Evolutionary conservation across 2,113 vertebrate species (phyloP).

Genomic region (Anser cygnoides): DNA sequence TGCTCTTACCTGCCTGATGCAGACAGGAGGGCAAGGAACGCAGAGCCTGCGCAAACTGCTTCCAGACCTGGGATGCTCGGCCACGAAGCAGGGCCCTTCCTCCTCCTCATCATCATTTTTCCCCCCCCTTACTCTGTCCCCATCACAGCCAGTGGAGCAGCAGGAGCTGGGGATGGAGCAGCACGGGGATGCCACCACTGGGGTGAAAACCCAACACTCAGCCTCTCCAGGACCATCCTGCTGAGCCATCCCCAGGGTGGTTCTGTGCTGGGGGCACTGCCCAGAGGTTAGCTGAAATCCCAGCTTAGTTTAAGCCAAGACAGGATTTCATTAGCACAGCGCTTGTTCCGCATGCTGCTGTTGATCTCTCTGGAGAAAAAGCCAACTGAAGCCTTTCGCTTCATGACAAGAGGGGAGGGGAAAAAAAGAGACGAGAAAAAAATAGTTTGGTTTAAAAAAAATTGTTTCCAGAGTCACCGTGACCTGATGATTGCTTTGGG

Average conservation of each 20-base stretch:
- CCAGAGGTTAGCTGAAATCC: conserved; percentile 30
- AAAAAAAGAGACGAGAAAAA: not conserved
- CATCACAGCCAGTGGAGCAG: not conserved
- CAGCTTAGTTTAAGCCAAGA: conserved; percentile 7
- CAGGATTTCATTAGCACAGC: conserved; percentile 17
- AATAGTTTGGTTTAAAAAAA: conserved; percentile 3
- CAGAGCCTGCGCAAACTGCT: rapidly evolving
- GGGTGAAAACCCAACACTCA: not conserved
- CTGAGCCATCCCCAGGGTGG: not conserved
- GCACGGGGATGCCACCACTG: not conserved
- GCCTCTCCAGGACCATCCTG: not conserved
- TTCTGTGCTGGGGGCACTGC: not conserved
- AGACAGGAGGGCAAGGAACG: rapidly evolving
- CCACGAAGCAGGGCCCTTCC: not conserved
- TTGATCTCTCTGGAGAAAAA: conserved; percentile 18
- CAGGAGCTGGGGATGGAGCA: not conserved
- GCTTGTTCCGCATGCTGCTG: not conserved
- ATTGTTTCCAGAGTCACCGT: conserved; percentile 40
- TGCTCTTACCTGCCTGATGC: not conserved
- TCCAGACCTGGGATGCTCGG: not conserved
- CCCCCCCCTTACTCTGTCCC: not conserved
- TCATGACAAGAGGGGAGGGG: not conserved
- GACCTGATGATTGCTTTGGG: conserved; percentile 46
- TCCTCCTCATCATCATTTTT: not conserved
- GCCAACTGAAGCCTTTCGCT: conserved; percentile 20